These are phyloP conservation scores for Thymallus thymallus DNA, from an alignment of 2,113 vertebrate species.

Conservation along the genomic window DNA sequence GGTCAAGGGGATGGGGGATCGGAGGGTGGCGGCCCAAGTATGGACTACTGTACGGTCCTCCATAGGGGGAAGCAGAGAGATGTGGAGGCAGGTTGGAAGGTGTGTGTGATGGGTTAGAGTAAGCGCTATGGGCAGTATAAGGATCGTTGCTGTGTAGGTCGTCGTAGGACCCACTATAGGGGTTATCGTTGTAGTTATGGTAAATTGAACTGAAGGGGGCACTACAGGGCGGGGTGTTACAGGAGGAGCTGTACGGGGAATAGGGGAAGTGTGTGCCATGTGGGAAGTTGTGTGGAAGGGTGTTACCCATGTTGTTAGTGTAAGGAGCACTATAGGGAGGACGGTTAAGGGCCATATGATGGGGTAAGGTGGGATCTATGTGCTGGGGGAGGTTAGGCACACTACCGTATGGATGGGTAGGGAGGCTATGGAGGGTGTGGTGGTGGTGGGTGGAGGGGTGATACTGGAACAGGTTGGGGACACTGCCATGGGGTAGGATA, in stretches of 20 bases:
- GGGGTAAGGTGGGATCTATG: slow-evolving; percentile 12
- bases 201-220: not conserved
- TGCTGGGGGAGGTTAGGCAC: slow-evolving; percentile 66
- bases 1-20: not conserved
- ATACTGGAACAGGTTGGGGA: slow-evolving; percentile 13
- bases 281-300: not conserved
- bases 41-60: not conserved
- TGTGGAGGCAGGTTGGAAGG: not conserved
- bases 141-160: not conserved
- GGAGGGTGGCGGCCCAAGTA: not conserved
- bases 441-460: not conserved
- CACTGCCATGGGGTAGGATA: slow-evolving; percentile 6
- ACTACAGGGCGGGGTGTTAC: not conserved
- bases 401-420: not conserved
- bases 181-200: not conserved
- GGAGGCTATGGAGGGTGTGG: not conserved
- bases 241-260: not conserved
- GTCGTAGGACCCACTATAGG: not conserved
- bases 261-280: not conserved
- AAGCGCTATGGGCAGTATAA: not conserved
- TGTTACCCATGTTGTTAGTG: not conserved
- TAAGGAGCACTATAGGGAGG: not conserved
- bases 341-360: slow-evolving; percentile 16
- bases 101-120: not conserved
- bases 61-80: too few relatives aligned